Evolutionary conservation across 2,888 invertebrate genomes (phyloP).

Genomic region (Lithodes maja): DNA sequence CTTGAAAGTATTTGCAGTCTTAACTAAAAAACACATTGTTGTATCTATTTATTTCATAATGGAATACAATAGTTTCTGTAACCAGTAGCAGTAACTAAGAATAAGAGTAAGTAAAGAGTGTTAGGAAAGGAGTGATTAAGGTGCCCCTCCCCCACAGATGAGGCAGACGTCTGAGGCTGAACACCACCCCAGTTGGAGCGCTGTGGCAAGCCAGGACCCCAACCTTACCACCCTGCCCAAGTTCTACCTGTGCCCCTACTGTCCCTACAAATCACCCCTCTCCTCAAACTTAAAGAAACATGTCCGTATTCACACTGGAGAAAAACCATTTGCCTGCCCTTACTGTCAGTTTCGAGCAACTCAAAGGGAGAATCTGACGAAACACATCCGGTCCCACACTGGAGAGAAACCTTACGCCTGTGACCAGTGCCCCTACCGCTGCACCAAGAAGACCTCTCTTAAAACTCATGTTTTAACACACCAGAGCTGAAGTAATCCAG

Average conservation of each 20-base stretch:
- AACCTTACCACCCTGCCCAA: conserved; percentile 1
- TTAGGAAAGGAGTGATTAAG: background rate
- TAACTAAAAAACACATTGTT: too few species aligned
- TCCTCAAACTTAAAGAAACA: conserved; percentile 58
- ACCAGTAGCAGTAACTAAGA: too few species aligned
- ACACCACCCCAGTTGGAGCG: conserved; percentile 12
- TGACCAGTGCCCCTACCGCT: conserved; percentile 45
- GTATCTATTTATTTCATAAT: too few species aligned
- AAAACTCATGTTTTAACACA: conserved; percentile 27
- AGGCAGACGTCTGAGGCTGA: conserved; percentile 15
- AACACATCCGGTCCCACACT: conserved; percentile 60
- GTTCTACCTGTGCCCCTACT: conserved; percentile 55
- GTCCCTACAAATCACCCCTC: conserved; percentile 53
- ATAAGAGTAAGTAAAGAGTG: background rate
- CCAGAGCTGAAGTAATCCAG: conserved; percentile 17
- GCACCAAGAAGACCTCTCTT: conserved; percentile 40
- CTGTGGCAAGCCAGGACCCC: background rate
- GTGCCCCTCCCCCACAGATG: background rate
- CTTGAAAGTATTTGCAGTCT: too few species aligned
- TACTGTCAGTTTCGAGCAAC: conserved; percentile 58
- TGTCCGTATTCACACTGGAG: conserved; percentile 57
- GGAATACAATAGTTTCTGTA: too few species aligned
- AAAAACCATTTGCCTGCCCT: conserved; percentile 62
- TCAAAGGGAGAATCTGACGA: conserved; percentile 57
- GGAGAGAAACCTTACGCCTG: conserved; percentile 60